Percentiles rank a stretch among this genome's conserved stretches.
These are phyloP conservation scores for Papilio aristodemus DNA, from an alignment of 1,140 invertebrate genomes.

Conservation along the genomic window DNA sequence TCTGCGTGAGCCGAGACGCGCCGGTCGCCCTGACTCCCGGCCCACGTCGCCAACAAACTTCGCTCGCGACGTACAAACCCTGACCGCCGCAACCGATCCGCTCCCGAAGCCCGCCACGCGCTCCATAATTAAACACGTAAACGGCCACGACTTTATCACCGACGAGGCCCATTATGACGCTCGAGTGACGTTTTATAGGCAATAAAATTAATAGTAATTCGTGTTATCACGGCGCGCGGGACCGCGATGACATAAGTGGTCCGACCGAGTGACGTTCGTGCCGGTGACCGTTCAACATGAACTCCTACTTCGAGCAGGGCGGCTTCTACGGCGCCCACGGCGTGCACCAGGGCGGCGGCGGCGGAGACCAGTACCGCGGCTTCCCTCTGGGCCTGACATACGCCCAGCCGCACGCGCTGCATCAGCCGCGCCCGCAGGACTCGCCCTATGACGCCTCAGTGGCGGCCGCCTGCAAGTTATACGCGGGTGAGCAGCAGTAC, in stretches of 20 bases:
- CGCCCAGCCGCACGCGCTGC: slow-evolving; percentile 90
- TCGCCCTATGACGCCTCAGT: slow-evolving; percentile 94
- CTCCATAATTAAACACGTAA: slow-evolving; percentile 76
- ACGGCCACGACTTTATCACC: slow-evolving; percentile 78
- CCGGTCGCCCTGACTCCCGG: slow-evolving; percentile 65
- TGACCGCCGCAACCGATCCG: slow-evolving; percentile 54
- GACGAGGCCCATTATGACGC: slow-evolving; percentile 76
- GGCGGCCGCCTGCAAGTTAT: slow-evolving; percentile 91
- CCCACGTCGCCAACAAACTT: slow-evolving; percentile 65
- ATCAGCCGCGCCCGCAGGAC: slow-evolving; percentile 89
- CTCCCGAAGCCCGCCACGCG: slow-evolving; percentile 66
- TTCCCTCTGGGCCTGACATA: slow-evolving; percentile 92
- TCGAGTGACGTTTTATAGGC: slow-evolving; percentile 78
- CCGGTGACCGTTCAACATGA: slow-evolving; percentile 85
- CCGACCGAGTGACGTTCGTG: slow-evolving; percentile 70
- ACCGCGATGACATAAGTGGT: slow-evolving; percentile 77
- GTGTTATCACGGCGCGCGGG: slow-evolving; percentile 72
- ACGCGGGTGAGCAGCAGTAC: slow-evolving; percentile 86
- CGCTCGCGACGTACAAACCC: slow-evolving; percentile 61
- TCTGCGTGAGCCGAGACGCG: slow-evolving; percentile 73
- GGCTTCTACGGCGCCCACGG: slow-evolving; percentile 95
- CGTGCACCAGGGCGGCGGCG: slow-evolving; percentile 86
- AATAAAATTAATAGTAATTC: slow-evolving; percentile 78
- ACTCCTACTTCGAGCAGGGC: slow-evolving; percentile 96
- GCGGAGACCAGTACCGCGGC: slow-evolving; percentile 88